Evolutionary conservation across 2,888 invertebrate species (phyloP).

Genomic region (Steinernema carpocapsae): DNA sequence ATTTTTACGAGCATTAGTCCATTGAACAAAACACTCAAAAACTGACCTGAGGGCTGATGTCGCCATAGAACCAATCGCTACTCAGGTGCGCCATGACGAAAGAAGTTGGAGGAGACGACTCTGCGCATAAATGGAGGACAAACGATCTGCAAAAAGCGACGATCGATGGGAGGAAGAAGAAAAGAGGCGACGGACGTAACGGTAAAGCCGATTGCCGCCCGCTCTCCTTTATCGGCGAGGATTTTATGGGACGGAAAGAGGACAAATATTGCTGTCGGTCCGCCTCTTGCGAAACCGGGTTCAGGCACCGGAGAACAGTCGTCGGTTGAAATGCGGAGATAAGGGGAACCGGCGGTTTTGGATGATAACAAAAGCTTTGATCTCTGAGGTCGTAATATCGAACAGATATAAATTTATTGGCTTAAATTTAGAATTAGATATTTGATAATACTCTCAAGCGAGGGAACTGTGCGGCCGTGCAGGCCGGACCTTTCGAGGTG

Average conservation of each 20-base stretch:
- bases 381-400: too few relatives aligned
- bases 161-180: not conserved
- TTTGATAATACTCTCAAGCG: too few relatives aligned
- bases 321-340: not conserved
- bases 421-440: too few relatives aligned
- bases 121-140: constrained; percentile 19
- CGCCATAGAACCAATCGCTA: constrained; percentile 25
- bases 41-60: constrained; percentile 8
- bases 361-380: too few relatives aligned
- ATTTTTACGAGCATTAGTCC: too few relatives aligned
- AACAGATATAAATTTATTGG: too few relatives aligned
- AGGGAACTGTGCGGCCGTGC: constrained; percentile 3
- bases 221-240: not conserved
- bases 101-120: not conserved
- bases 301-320: not conserved
- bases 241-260: not conserved
- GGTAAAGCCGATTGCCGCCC: constrained; percentile 1
- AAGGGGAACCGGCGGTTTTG: too few relatives aligned
- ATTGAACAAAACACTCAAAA: too few relatives aligned
- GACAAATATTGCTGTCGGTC: not conserved
- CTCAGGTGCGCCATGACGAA: constrained; percentile 17
- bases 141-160: not conserved
- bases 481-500: not conserved
- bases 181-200: not conserved
- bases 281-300: not conserved